Percentiles rank a stretch among this genome's conserved stretches.
These are phyloP conservation scores for Platycheirus rosarum DNA, from an alignment of 2,888 invertebrate genomes.

Conservation along the genomic window DNA sequence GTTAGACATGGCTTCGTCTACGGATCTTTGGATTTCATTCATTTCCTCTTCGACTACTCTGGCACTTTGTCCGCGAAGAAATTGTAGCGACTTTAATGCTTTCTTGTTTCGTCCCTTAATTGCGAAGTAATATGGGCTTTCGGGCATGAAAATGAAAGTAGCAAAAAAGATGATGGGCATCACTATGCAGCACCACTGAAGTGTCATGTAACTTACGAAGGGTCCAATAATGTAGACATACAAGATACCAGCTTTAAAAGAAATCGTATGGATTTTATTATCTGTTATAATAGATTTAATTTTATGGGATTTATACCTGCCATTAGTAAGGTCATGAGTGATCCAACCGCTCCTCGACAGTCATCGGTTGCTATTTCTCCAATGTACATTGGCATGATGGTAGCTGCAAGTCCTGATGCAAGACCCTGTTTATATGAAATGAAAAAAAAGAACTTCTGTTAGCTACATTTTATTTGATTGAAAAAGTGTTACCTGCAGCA, in stretches of 20 bases:
- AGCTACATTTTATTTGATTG: not conserved
- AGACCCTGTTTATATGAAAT: constrained; percentile 82
- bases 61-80: constrained; percentile 86
- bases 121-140: constrained; percentile 89
- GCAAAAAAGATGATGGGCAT: constrained; percentile 86
- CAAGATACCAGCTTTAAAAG: constrained; percentile 87
- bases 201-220: constrained; percentile 86
- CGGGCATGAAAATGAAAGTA: constrained; percentile 89
- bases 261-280: constrained; percentile 76
- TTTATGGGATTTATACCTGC: constrained; percentile 76
- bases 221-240: constrained; percentile 89
- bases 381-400: constrained; percentile 92
- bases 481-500: constrained; percentile 77
- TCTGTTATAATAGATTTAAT: not conserved
- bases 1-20: constrained; percentile 81
- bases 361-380: constrained; percentile 92
- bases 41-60: constrained; percentile 86
- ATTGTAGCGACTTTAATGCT: constrained; percentile 86
- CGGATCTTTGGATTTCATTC: constrained; percentile 84
- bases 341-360: constrained; percentile 91
- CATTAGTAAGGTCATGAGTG: constrained; percentile 89
- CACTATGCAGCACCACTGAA: constrained; percentile 86
- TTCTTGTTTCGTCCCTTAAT: constrained; percentile 84
- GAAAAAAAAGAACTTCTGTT: not conserved
- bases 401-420: constrained; percentile 87